Percentiles rank a stretch among this genome's conserved stretches.
These are phyloP conservation scores for Aptenodytes forsteri DNA, from an alignment of 2,113 vertebrate genomes.

Conservation along the genomic window DNA sequence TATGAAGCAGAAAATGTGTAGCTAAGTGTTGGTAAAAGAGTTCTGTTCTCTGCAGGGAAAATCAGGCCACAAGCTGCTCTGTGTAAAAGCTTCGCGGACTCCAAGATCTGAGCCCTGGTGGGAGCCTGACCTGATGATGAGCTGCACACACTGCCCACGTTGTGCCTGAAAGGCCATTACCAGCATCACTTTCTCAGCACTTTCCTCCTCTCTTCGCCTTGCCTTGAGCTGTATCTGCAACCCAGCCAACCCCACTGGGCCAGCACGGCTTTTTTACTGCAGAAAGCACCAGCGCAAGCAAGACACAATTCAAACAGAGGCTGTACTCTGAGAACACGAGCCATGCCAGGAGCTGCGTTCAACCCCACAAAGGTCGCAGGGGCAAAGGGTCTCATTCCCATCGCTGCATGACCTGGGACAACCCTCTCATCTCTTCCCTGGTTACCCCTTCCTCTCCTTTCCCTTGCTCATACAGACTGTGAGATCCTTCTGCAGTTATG, in stretches of 20 bases:
- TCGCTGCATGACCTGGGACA: neutral
- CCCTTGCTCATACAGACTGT: neutral
- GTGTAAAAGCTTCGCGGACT: constrained; percentile 16
- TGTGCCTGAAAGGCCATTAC: constrained; percentile 10
- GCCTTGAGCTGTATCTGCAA: neutral
- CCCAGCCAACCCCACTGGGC: neutral
- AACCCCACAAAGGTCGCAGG: neutral
- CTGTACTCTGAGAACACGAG: neutral
- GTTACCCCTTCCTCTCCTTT: neutral
- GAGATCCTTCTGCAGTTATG: neutral
- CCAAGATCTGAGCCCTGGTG: neutral
- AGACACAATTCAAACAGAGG: neutral
- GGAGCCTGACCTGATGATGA: constrained; percentile 21
- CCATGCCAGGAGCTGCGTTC: neutral
- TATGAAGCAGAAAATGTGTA: neutral
- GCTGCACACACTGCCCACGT: constrained; percentile 4
- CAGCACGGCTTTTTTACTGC: neutral
- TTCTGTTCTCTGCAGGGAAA: constrained; percentile 46
- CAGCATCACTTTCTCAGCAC: neutral
- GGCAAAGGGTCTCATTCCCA: neutral
- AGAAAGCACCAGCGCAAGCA: neutral
- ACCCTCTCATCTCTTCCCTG: neutral
- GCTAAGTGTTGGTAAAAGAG: neutral
- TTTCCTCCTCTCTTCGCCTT: neutral
- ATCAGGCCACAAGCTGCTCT: constrained; percentile 65